Percentiles rank a stretch among this genome's conserved stretches.
phyloP scores from a whole-genome alignment of 1,140 invertebrate species.

The Meloidogyne exigua region DNA sequence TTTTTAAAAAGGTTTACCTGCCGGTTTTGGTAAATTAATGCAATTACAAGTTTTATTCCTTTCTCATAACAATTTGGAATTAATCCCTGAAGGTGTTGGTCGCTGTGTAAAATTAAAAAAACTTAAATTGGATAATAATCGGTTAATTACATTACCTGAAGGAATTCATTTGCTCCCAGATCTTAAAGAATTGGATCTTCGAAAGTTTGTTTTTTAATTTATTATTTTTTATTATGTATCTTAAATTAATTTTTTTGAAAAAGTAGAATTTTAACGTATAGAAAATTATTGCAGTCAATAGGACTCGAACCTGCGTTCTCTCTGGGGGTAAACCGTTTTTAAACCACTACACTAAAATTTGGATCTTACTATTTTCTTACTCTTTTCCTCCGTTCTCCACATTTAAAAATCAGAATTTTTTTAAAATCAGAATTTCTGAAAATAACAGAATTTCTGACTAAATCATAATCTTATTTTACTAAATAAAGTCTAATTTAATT shows the following conservation, averaged over 20 bases:
- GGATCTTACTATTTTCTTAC: no score
- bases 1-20: slow-evolving; percentile 78
- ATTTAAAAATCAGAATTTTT: no score
- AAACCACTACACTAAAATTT: no score
- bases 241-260: no score
- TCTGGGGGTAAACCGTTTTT: no score
- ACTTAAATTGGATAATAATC: slow-evolving; percentile 86
- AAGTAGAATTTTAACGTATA: not conserved
- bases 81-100: slow-evolving; percentile 96
- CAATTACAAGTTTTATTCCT: slow-evolving; percentile 92
- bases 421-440: no score
- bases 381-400: no score
- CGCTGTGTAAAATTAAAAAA: slow-evolving; percentile 93
- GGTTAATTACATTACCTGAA: slow-evolving; percentile 91
- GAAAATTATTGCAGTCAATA: no score
- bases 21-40: slow-evolving; percentile 91
- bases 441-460: no score
- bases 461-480: no score
- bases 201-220: slow-evolving; percentile 54
- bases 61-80: slow-evolving; percentile 91
- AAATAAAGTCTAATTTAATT: not conserved
- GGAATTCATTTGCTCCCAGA: slow-evolving; percentile 92
- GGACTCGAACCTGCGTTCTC: no score
- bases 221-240: no score
- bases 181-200: slow-evolving; percentile 66